Conservation (phyloP, 2,113 vertebrate species). For the Pteruthius melanotis region DNA sequence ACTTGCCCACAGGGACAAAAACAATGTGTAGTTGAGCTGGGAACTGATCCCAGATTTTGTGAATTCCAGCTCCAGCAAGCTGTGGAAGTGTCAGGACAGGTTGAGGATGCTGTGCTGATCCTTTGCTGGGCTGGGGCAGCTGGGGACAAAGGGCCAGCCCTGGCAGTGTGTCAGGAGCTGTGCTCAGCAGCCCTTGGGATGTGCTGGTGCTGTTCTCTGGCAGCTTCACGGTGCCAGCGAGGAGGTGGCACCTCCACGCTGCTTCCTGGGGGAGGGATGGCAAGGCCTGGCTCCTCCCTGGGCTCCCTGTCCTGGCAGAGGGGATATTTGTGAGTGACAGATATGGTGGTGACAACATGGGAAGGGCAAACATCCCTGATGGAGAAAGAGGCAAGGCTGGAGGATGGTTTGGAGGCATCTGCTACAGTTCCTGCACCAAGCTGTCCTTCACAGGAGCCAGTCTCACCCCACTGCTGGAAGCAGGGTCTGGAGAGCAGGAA, state of each 20-base stretch:
- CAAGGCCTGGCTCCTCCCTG: accelerated
- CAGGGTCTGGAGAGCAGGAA: neutral
- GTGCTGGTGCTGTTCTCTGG: neutral
- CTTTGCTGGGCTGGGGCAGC: neutral
- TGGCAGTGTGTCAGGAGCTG: accelerated
- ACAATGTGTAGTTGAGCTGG: neutral
- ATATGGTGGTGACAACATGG: accelerated
- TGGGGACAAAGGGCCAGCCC: accelerated
- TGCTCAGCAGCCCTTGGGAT: accelerated
- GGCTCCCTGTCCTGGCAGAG: neutral
- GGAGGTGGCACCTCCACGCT: neutral
- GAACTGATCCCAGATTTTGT: neutral
- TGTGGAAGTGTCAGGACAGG: neutral
- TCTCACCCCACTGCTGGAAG: neutral
- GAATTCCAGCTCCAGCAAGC: neutral
- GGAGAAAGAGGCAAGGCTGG: neutral
- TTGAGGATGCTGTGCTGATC: neutral
- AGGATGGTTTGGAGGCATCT: neutral
- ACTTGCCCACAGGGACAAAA: neutral
- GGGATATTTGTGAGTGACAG: accelerated
- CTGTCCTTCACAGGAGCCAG: neutral
- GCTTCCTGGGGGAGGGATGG: neutral
- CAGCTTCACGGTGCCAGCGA: accelerated
- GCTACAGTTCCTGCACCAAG: accelerated
- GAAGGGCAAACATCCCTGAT: neutral